A percentile compares a stretch with the other conserved stretches of the same genome.
These are phyloP conservation scores for Poeciliopsis prolifica DNA, from an alignment of 2,113 vertebrate genomes.

Conservation along the genomic window DNA sequence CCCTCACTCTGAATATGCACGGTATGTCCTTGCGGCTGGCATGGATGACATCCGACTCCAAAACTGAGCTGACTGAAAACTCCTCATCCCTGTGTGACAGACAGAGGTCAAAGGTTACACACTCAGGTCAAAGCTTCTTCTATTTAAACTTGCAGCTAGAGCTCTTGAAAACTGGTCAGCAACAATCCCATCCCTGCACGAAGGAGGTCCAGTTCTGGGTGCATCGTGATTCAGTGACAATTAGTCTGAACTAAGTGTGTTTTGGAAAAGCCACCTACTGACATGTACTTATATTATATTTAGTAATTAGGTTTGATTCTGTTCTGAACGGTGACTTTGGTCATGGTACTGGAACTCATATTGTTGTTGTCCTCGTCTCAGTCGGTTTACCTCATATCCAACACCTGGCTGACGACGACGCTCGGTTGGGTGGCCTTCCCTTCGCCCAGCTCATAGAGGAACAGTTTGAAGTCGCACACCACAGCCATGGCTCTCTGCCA, in stretches of 20 bases:
- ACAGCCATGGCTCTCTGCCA: constrained; percentile 95
- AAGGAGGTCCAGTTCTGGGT: no score
- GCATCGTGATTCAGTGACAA: no score
- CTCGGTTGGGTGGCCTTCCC: constrained; percentile 91
- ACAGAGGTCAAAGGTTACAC: not conserved
- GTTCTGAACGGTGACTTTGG: no score
- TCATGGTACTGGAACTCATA: no score
- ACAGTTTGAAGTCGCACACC: constrained; percentile 97
- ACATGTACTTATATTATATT: no score
- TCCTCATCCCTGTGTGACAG: constrained; percentile 89
- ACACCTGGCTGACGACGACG: constrained; percentile 92
- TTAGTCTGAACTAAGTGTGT: no score
- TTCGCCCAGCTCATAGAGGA: constrained; percentile 95
- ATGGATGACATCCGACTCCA: constrained; percentile 98
- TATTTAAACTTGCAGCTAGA: not conserved
- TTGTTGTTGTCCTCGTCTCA: no score
- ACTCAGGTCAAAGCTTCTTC: constrained; percentile 25
- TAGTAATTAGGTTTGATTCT: no score
- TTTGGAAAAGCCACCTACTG: no score
- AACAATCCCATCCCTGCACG: no score
- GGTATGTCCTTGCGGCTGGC: constrained; percentile 97
- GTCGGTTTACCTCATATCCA: constrained; percentile 92
- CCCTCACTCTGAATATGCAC: constrained; percentile 96
- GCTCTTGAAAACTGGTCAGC: no score
- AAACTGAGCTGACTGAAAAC: constrained; percentile 97